Percentiles rank a stretch among this genome's conserved stretches.
Evolutionary conservation across 2,888 invertebrate genomes (phyloP).

Genomic region (Volucella inflata): DNA sequence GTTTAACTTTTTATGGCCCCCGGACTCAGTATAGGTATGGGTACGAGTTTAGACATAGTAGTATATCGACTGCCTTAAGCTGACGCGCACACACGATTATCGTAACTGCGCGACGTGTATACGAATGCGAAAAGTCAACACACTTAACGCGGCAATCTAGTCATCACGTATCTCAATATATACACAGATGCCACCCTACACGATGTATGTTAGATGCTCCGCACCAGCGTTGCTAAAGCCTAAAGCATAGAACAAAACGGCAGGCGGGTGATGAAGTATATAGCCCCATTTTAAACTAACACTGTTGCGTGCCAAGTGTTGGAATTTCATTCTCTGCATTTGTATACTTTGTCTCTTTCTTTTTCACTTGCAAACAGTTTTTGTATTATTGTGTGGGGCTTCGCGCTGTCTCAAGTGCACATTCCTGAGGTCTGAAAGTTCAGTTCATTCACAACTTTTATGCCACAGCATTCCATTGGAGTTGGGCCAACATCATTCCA

Average conservation of each 20-base stretch:
- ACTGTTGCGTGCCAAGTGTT: slow-evolving; percentile 34
- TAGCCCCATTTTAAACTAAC: slow-evolving; percentile 24
- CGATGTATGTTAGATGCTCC: not conserved
- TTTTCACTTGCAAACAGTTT: slow-evolving; percentile 49
- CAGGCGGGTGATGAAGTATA: slow-evolving; percentile 12
- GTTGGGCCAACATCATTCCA: slow-evolving; percentile 56
- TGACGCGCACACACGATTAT: slow-evolving; percentile 10
- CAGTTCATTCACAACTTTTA: slow-evolving; percentile 83
- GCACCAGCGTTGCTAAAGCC: no score
- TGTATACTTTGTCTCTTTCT: slow-evolving; percentile 49
- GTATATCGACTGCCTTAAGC: slow-evolving; percentile 3
- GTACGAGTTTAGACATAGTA: not conserved
- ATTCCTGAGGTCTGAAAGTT: slow-evolving; percentile 82
- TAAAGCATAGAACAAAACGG: not conserved
- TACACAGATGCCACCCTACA: slow-evolving; percentile 27
- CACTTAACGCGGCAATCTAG: slow-evolving; percentile 20
- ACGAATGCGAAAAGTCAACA: slow-evolving; percentile 54
- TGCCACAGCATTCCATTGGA: slow-evolving; percentile 71
- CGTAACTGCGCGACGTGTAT: slow-evolving; percentile 18
- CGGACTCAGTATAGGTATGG: slow-evolving; percentile 19
- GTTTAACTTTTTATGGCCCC: slow-evolving; percentile 70
- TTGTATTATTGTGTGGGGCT: slow-evolving; percentile 76
- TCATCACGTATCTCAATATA: slow-evolving; percentile 29
- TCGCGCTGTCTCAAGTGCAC: slow-evolving; percentile 81
- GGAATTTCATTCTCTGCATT: slow-evolving; percentile 57